These are phyloP conservation scores for Acanthosepion esculentum DNA, from an alignment of 2,888 invertebrate species.

Conservation along the genomic window DNA sequence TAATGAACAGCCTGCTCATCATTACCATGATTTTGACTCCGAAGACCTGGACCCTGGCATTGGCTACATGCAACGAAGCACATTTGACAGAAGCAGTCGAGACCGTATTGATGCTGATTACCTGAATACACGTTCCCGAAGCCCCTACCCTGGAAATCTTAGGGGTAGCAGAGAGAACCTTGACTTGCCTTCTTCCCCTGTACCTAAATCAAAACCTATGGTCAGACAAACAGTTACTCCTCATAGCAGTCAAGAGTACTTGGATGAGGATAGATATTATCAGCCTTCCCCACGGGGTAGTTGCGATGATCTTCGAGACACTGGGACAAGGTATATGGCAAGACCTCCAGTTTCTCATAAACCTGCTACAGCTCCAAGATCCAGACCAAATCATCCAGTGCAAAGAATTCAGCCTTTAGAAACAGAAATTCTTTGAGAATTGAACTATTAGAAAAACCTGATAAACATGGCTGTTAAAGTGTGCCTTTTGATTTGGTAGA, in stretches of 20 bases:
- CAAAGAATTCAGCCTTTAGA: neutral
- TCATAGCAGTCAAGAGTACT: neutral
- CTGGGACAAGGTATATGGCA: neutral
- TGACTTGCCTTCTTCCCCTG: neutral
- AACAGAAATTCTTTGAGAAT: slow-evolving; percentile 34
- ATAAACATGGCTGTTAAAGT: too few species aligned
- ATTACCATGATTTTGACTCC: neutral
- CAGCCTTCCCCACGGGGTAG: neutral
- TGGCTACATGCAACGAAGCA: slow-evolving; percentile 13
- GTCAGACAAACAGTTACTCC: neutral
- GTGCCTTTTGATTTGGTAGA: too few species aligned
- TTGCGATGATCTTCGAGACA: neutral
- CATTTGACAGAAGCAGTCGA: slow-evolving; percentile 16
- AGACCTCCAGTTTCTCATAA: neutral
- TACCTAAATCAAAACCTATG: neutral
- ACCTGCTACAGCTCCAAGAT: neutral
- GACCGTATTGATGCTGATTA: neutral
- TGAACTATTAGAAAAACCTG: neutral
- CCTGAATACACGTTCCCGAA: neutral
- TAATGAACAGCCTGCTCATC: neutral
- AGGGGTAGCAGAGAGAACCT: neutral
- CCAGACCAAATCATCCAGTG: neutral
- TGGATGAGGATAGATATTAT: neutral
- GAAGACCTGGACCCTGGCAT: neutral
- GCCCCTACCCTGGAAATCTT: neutral